A percentile compares a stretch with the other conserved stretches of the same genome.
These are phyloP conservation scores for Deilephila elpenor DNA, from an alignment of 2,888 invertebrate species.

Conservation along the genomic window DNA sequence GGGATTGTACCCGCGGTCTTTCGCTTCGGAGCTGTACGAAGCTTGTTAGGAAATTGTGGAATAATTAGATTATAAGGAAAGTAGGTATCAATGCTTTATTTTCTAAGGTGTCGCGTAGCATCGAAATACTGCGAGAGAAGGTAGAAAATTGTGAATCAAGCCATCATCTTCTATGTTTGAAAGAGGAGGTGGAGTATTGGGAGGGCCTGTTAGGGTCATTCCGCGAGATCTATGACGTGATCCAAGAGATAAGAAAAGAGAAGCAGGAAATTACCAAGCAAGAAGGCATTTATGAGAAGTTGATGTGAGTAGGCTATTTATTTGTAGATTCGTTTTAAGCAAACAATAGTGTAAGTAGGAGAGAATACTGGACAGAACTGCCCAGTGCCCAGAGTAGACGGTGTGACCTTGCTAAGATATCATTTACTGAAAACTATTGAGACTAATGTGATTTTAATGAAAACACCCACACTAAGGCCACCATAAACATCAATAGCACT, in stretches of 20 bases:
- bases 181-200: conserved; percentile 61
- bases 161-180: conserved; percentile 46
- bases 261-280: conserved; percentile 49
- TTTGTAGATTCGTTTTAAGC: background rate
- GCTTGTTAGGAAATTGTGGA: too few species aligned
- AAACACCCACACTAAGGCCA: too few species aligned
- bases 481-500: too few species aligned
- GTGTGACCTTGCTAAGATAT: too few species aligned
- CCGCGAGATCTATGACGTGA: conserved; percentile 48
- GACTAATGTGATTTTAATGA: too few species aligned
- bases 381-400: too few species aligned
- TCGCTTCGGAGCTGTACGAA: too few species aligned
- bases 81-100: background rate
- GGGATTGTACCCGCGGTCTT: too few species aligned
- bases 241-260: conserved; percentile 51
- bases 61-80: background rate
- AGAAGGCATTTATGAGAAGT: conserved; percentile 42
- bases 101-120: conserved; percentile 49
- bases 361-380: too few species aligned
- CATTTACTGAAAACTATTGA: too few species aligned
- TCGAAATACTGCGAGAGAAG: conserved; percentile 53
- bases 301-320: conserved; percentile 46
- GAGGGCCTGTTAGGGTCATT: conserved; percentile 52
- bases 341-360: too few species aligned
- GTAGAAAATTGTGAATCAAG: conserved; percentile 52